Conservation (phyloP, 1,140 invertebrate species). For the Wiebesia pumilae region DNA sequence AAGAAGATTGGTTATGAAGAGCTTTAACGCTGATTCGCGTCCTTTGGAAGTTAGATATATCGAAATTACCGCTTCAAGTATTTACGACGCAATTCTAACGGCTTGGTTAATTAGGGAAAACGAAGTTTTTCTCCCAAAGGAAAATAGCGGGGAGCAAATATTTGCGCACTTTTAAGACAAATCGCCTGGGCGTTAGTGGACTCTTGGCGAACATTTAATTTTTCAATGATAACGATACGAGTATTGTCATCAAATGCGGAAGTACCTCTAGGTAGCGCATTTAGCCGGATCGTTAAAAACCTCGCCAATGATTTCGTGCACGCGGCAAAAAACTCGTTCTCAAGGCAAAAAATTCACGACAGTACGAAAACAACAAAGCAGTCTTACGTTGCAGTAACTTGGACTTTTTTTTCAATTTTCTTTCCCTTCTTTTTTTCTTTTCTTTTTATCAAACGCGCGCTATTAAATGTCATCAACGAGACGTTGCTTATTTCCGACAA, state of each 20-base stretch:
- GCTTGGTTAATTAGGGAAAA: background rate
- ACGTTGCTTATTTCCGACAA: constrained; percentile 19
- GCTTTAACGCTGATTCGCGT: background rate
- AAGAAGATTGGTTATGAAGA: background rate
- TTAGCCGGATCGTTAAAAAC: constrained; percentile 30
- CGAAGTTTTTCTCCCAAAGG: background rate
- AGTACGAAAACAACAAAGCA: constrained; percentile 11
- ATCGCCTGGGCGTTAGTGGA: background rate
- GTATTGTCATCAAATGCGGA: constrained; percentile 32
- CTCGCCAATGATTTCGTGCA: constrained; percentile 22
- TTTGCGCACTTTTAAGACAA: background rate
- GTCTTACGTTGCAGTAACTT: constrained; percentile 20
- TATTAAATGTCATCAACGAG: constrained; percentile 27
- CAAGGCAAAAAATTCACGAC: constrained; percentile 21
- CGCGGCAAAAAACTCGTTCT: constrained; percentile 16
- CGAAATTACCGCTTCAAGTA: no score
- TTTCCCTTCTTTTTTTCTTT: no score
- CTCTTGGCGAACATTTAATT: background rate
- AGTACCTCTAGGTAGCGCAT: background rate
- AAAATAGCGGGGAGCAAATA: background rate
- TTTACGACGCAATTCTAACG: background rate
- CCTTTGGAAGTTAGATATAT: background rate
- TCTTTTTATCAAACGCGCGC: background rate
- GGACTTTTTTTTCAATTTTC: no score
- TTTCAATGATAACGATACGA: background rate